phyloP scores from a whole-genome alignment of 1,140 invertebrate genomes.

The Trinorchestia longiramus region DNA sequence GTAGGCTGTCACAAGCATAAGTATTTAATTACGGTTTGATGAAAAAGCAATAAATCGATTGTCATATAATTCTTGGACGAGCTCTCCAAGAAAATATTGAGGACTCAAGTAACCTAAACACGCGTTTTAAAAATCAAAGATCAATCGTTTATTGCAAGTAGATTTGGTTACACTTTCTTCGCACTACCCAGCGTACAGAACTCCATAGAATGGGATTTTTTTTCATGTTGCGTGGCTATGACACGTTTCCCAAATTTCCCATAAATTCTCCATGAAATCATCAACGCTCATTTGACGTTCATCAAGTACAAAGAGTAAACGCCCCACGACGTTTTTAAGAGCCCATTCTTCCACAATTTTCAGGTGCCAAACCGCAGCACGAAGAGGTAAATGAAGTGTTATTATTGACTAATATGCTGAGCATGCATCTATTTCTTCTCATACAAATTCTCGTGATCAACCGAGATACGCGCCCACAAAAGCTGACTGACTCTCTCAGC shows the following conservation, averaged over 20 bases:
- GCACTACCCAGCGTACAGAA: neutral
- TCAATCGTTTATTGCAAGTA: too few relatives aligned
- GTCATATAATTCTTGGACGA: too few relatives aligned
- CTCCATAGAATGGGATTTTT: neutral
- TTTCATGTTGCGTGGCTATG: too few relatives aligned
- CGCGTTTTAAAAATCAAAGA: too few relatives aligned
- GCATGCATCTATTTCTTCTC: neutral
- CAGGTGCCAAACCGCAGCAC: neutral
- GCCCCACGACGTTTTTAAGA: neutral
- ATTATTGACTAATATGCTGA: neutral
- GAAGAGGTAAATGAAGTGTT: neutral
- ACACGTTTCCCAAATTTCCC: neutral
- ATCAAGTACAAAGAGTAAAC: neutral
- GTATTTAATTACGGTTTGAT: too few relatives aligned
- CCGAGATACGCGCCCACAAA: neutral
- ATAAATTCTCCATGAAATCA: neutral
- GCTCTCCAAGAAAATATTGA: too few relatives aligned
- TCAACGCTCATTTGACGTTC: neutral
- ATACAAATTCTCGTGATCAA: neutral
- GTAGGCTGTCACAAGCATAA: too few relatives aligned
- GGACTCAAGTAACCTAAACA: too few relatives aligned
- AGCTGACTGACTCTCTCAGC: neutral
- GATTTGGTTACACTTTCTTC: too few relatives aligned
- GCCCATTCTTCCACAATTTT: neutral
- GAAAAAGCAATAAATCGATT: too few relatives aligned